Evolutionary conservation across 2,797 vertebrate genomes (phyloP), one percentile per base, ranked within the genome.

Genomic region (Chelidonichthys spinosus): DNA sequence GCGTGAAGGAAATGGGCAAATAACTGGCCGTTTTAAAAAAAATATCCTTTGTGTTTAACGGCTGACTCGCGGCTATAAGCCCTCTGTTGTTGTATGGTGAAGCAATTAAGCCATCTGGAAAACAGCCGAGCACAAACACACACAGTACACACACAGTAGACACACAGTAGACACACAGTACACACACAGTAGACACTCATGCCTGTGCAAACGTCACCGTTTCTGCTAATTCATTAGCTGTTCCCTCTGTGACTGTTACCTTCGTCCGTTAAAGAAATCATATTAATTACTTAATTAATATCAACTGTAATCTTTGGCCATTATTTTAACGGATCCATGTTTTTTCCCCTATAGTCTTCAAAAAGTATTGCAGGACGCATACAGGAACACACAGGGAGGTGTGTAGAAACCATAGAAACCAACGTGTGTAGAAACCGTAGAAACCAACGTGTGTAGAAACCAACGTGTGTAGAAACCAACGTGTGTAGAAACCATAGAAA

Each of bases 81-180:
- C 63, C 69, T 70, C 69, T 76, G 77, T 73, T 78, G 76, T 83
- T 54, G 76, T 13, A 6, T 65, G 63, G 69, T 60, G 70, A 78
- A 50, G 72, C 78, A 78, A 82, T 85, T 76, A 80, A 84, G 77
- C 81, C 85, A 84, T 76, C 77, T 78, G 83, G 72, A 59, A 77
- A 83, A 74, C 60, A 78, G 56, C 56, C 25, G 25, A 25, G 25
- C 25, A 25, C 25, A 25, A 1, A 25, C 1, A 25, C 25, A 25
- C 25, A n/a, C n/a, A n/a, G n/a, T n/a, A n/a, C n/a, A 25, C 25
- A 25, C 25, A 25, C 25, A 25, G 25, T 1, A 25, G 1, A 25
- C 25, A 25, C 25, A 25, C 25, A 25, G 25, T 25, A 25, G 1
- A 25, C 25, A 25, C 25, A 25, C 25, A 25, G 25, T 25, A 25